Evolutionary conservation across 2,888 invertebrate genomes (phyloP).

Genomic region (Sinotaia quadrata): DNA sequence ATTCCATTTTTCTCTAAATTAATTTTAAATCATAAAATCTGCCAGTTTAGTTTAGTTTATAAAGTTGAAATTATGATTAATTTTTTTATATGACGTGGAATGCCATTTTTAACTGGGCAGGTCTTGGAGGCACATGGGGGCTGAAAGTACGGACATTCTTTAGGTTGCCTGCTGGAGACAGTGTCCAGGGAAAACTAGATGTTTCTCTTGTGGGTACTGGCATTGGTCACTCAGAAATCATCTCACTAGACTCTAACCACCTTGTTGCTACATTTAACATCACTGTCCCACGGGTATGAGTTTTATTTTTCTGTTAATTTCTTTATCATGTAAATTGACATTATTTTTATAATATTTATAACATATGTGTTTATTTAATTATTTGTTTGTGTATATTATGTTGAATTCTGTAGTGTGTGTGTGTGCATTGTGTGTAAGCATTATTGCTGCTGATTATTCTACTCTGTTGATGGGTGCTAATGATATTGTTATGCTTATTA

Average conservation of each 20-base stretch:
- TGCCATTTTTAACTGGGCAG: not conserved
- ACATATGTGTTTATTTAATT: not conserved
- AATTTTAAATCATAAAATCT: no score
- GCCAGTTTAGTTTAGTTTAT: not conserved
- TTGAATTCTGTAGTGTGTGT: no score
- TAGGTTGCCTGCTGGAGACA: conserved; percentile 31
- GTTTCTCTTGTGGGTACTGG: conserved; percentile 40
- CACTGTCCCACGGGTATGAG: conserved; percentile 15
- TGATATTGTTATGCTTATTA: no score
- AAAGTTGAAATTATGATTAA: no score
- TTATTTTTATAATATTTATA: not conserved
- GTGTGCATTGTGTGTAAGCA: no score
- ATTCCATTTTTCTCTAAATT: no score
- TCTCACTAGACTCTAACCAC: conserved; percentile 34
- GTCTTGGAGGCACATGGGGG: no score
- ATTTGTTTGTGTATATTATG: not conserved
- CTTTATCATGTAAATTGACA: not conserved
- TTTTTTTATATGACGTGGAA: no score
- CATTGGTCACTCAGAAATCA: conserved; percentile 32
- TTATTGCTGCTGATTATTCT: no score
- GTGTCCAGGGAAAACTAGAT: conserved; percentile 40
- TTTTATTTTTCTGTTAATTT: not conserved
- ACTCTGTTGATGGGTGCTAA: no score
- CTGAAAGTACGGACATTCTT: conserved; percentile 44
- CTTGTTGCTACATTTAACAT: conserved; percentile 19